Percentiles rank a stretch among this genome's conserved stretches.
Conservation (phyloP, 1,140 invertebrate species). For the Druon quercuslanigerum region DNA sequence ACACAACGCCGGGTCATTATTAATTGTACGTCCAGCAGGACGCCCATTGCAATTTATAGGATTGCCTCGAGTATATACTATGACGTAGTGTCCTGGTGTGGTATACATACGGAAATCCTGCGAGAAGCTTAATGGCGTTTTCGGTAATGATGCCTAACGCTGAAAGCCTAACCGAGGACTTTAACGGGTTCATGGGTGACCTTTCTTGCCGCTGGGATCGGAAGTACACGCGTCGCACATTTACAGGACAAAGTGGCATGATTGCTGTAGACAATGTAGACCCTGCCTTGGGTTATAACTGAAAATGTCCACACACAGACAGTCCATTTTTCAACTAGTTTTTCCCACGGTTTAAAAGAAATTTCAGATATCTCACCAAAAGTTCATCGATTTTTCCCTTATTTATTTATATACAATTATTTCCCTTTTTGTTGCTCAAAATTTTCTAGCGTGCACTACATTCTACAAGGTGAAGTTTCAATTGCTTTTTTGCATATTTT, state of each 20-base stretch:
- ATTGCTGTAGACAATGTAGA: slow-evolving; percentile 32
- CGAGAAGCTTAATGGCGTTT: slow-evolving; percentile 51
- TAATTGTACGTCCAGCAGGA: slow-evolving; percentile 50
- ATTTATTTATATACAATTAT: too few relatives aligned
- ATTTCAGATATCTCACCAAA: too few relatives aligned
- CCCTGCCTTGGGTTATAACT: background rate
- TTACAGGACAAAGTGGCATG: slow-evolving; percentile 39
- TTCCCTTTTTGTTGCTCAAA: too few relatives aligned
- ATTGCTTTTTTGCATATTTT: too few relatives aligned
- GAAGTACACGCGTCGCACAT: slow-evolving; percentile 38
- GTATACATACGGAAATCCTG: slow-evolving; percentile 45
- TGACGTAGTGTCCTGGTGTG: slow-evolving; percentile 7
- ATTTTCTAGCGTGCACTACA: too few relatives aligned
- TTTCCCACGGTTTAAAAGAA: too few relatives aligned
- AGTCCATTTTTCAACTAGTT: too few relatives aligned
- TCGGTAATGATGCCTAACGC: slow-evolving; percentile 40
- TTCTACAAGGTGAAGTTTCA: too few relatives aligned
- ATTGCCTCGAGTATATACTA: slow-evolving; percentile 39
- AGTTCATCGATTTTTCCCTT: too few relatives aligned
- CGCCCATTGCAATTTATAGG: slow-evolving; percentile 56
- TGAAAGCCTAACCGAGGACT: slow-evolving; percentile 50
- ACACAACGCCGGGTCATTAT: slow-evolving; percentile 35
- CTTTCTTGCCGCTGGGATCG: slow-evolving; percentile 38
- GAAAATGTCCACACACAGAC: too few relatives aligned
- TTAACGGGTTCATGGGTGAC: slow-evolving; percentile 51